Base-by-base conservation (phyloP, 2,888 invertebrate genomes). In the Nematopogon swammerdamellus region DNA sequence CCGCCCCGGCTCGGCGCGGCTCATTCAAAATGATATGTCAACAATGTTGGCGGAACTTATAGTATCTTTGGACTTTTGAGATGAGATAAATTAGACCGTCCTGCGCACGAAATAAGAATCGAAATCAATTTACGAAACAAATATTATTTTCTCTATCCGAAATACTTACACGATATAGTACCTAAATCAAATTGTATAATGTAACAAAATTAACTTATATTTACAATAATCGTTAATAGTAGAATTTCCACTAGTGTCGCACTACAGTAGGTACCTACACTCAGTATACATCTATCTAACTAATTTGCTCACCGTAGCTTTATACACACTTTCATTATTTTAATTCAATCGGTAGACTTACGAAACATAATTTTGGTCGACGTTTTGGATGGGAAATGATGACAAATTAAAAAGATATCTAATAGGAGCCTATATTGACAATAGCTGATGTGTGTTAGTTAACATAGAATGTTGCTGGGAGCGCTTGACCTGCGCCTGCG, bases 171-270 rank as follows among this genome's bases (percentile, higher is more conserved):
- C 25, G 77, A 74, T 77, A 76, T 77, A 79, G 77, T 77, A 79
- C 73, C 73, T 75, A 72, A 65, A 36, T 36, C n/a, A 36, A 36
- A 36, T 65, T 70, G 73, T 73, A 74, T 71, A 75, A 75, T 74
- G 73, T 77, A 79, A 79, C 77, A 77, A 76, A 75, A 75, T 79
- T 79, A 79, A 76, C 76, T 76, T 77, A 79, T 79, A 79, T 79
- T 75, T 79, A 79, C 79, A 79, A 63, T 76, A 68, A 73, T 68
- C 63, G 64, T 72, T 71, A 74, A 72, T 74, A 75, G 72, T 70
- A 72, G 70, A 73, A 74, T 70, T 75, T 75, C 67, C 67, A 68
- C 73, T 75, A 75, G 69, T 72, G 71, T 72, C 69, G 67, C 65
- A 68, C 68, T 67, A 66, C 63, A 61, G 53, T 63, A 25, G 10